These are phyloP conservation scores for Elysia crispata DNA, from an alignment of 2,888 invertebrate species.

Conservation along the genomic window DNA sequence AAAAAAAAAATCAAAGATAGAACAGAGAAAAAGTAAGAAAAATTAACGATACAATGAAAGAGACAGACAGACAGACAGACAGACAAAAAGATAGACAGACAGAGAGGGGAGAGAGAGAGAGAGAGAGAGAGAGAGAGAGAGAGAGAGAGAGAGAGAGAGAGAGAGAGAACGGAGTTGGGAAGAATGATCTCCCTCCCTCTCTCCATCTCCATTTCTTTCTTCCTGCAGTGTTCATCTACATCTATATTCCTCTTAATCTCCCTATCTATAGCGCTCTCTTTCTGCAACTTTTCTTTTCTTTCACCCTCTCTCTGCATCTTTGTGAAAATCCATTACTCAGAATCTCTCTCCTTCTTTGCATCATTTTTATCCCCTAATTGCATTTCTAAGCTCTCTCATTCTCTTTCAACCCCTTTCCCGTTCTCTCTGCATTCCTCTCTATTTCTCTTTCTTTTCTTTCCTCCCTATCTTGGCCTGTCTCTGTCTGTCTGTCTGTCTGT, in stretches of 20 bases:
- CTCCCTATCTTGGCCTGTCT: background rate
- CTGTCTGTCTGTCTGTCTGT: background rate
- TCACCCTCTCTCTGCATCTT: background rate
- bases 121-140: background rate
- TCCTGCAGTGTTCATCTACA: too few relatives aligned
- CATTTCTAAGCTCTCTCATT: constrained; percentile 2
- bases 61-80: background rate
- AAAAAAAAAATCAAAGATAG: too few relatives aligned
- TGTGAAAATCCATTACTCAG: background rate
- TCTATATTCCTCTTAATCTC: too few relatives aligned
- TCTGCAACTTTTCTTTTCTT: too few relatives aligned
- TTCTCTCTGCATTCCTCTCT: too few relatives aligned
- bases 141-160: constrained; percentile 5
- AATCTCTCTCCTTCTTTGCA: background rate
- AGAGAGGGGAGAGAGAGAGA: background rate
- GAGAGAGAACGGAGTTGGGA: background rate
- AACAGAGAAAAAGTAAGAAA: background rate
- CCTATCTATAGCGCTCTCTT: background rate
- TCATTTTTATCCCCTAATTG: too few relatives aligned
- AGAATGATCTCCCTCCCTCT: background rate
- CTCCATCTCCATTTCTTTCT: background rate
- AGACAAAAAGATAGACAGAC: background rate
- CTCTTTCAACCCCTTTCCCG: background rate
- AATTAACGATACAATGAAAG: background rate
- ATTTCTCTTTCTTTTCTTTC: too few relatives aligned